Evolutionary conservation across 2,113 vertebrate species (phyloP), one percentile per base, ranked within the genome.

Genomic region (Brevimyrus niger): DNA sequence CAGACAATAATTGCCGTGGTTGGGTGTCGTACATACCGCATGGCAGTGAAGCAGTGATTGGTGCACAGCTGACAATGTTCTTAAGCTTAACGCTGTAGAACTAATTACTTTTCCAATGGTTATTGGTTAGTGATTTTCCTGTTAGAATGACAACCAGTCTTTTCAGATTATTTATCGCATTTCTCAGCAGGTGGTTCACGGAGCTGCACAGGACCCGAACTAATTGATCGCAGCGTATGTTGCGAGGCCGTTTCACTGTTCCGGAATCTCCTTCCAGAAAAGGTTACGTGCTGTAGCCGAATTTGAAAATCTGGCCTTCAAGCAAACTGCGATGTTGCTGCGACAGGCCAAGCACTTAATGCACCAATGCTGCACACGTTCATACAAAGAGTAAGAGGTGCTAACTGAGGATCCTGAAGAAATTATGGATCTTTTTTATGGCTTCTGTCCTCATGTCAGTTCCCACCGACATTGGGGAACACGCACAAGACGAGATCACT

Each of bases 401-500:
- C 90, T n/a, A 93, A 94, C 90, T 6, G 73, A 83, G 91, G 50
- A 55, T 65, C 11, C 84, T 86, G 85, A 88, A 31, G n/a, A 69
- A 31, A 69, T 65, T 65, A 65, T 65, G 61, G 3, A 69, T 69
- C 27, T 31, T 69, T 65, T 69, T 31, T 69, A 69, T 31, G 61
- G 61, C 31, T 31, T 31, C 61, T 91, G 92, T 92, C 89, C 92
- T 92, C 86, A 91, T 92, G 91, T 92, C 88, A 89, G 91, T 89
- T 92, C 91, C 90, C 88, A 88, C 87, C 89, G 92, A 94, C 92
- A 93, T 93, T 93, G 92, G 91, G 88, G 91, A 88, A 73, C 19
- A 88, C 58, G 89, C 93, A 93, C 88, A 91, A 91, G 88, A 90
- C 91, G 50, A 89, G 91, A 92, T 93, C 93, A 94, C 92, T 91